Percentiles rank a stretch among this genome's conserved stretches.
Evolutionary conservation across 2,888 invertebrate genomes (phyloP).

Genomic region (Epinotia nisella): DNA sequence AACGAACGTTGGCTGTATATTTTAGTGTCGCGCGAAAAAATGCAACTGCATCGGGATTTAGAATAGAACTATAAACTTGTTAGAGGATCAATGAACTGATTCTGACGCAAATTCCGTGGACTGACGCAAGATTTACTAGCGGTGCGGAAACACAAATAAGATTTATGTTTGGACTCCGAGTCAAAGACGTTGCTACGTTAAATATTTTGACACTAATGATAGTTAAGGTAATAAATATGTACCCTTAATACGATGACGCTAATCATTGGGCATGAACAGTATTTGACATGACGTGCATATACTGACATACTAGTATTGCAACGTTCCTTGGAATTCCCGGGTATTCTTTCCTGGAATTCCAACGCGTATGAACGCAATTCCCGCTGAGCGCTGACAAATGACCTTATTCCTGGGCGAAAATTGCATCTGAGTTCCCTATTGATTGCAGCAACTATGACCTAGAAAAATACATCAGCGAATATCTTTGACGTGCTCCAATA

Average conservation of each 20-base stretch:
- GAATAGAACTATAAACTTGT: slow-evolving; percentile 6
- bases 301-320: no score
- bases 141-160: slow-evolving; percentile 36
- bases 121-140: slow-evolving; percentile 12
- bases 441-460: slow-evolving; percentile 35
- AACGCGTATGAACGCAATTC: neutral
- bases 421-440: slow-evolving; percentile 31
- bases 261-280: neutral
- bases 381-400: slow-evolving; percentile 4
- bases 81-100: slow-evolving; percentile 17
- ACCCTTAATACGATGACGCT: neutral
- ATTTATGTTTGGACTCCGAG: slow-evolving; percentile 12
- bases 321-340: neutral
- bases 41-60: neutral
- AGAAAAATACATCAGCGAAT: slow-evolving; percentile 40
- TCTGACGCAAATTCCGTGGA: slow-evolving; percentile 21
- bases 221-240: neutral
- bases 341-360: neutral
- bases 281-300: neutral
- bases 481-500: slow-evolving; percentile 41
- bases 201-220: slow-evolving; percentile 1
- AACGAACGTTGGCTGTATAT: neutral
- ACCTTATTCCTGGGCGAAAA: slow-evolving; percentile 24
- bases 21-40: neutral
- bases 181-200: slow-evolving; percentile 13